phyloP scores from a whole-genome alignment of 2,797 vertebrate species.

The Hirundo rustica region DNA sequence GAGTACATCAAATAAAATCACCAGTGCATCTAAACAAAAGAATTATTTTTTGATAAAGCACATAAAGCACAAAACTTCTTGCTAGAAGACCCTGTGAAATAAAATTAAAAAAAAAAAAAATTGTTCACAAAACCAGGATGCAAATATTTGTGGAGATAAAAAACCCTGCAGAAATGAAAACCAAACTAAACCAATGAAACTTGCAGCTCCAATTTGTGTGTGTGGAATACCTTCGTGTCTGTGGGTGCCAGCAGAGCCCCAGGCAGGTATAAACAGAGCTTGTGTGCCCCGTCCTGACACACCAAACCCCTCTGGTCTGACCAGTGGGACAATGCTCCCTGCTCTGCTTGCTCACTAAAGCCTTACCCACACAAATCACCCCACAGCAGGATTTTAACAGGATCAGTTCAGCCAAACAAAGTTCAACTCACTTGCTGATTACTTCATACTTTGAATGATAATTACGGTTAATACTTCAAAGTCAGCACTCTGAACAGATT shows the following conservation, averaged over 20 bases:
- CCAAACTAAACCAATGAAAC: neutral
- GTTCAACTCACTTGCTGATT: neutral
- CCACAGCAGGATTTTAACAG: neutral
- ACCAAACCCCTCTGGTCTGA: neutral
- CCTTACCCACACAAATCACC: neutral
- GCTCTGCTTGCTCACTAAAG: neutral
- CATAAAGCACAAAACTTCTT: neutral
- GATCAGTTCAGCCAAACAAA: constrained; percentile 3
- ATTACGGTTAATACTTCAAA: constrained; percentile 13
- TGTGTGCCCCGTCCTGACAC: neutral
- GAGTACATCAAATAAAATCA: neutral
- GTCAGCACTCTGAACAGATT: neutral
- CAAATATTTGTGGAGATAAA: neutral
- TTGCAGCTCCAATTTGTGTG: neutral
- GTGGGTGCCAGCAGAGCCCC: neutral
- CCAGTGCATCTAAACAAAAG: neutral
- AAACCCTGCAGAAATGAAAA: neutral
- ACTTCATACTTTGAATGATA: neutral
- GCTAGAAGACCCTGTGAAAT: neutral
- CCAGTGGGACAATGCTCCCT: neutral
- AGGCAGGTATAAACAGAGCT: neutral
- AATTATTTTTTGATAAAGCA: neutral
- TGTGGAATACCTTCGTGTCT: fast-evolving
- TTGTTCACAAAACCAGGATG: neutral
- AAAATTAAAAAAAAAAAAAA: neutral